Evolutionary conservation across 2,797 vertebrate genomes (phyloP), one percentile per base, ranked within the genome.

Genomic region (Babyrousa celebensis): DNA sequence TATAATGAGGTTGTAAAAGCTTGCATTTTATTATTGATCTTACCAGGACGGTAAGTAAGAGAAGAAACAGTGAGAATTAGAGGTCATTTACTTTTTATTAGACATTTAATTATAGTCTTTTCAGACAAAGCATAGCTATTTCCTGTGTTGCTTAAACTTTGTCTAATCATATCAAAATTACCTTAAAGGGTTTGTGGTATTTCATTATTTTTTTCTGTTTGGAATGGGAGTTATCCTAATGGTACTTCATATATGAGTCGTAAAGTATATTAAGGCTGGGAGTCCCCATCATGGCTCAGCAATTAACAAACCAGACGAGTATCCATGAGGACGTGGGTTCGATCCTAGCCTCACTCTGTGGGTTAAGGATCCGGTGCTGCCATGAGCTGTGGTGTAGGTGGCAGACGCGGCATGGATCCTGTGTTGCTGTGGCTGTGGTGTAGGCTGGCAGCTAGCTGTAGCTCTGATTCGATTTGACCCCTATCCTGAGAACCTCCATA

Each of bases 1-100:
- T 70, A 36, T 56, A 96, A 89, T 60, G 85, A 96, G 54, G 6
- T 74, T 92, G 27, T 92, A 88, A 97, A 92, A 84, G n/a, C 40
- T 75, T 62, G 11, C 32, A 43, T 96, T 84, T 94, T 96, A 65
- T 77, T 86, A 54, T 93, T 74, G 56, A 89, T 95, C 70, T 96
- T 90, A 77, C 5, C 74, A 91, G 40, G 23, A 48, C 36, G 62
- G 5, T 80, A 68, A 79, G 29, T 48, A 86, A 95, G 85, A 88
- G 32, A 94, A 84, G 60, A 94, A 87, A 87, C 68, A 40, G n/a
- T 75, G 32, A 54, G 12, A 67, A 94, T 92, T 67, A 63, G 12
- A 62, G 60, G 48, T 72, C 27, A 84, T 70, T 94, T 96, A 94
- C 67, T 93, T 96, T 93, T 75, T 72, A 95, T 96, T 94, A 60